Conservation (phyloP, 2,888 invertebrate species). For the Pristionchus maxplancki region DNA sequence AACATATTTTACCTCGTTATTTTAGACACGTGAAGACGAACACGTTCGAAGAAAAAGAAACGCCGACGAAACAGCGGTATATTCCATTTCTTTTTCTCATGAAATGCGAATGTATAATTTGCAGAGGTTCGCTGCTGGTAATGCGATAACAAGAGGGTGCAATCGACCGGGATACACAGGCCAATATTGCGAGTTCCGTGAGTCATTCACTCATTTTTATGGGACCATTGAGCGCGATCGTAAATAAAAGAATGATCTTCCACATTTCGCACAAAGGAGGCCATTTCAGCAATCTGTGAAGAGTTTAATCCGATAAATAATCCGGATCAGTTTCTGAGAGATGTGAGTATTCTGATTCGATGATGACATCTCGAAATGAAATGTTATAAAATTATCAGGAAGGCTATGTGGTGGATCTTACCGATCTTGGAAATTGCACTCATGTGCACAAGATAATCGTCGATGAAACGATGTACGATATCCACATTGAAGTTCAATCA, state of each 20-base stretch:
- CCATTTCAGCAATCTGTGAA: constrained; percentile 44
- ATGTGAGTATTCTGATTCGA: not conserved
- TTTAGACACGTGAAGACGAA: constrained; percentile 8
- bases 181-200: constrained; percentile 67
- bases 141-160: constrained; percentile 52
- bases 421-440: constrained; percentile 61
- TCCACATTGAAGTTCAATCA: constrained; percentile 28
- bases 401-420: constrained; percentile 56
- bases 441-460: constrained; percentile 58
- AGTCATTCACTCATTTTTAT: constrained; percentile 37
- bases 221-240: not conserved
- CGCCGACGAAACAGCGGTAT: constrained; percentile 2
- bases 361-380: too few relatives aligned
- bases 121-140: not conserved
- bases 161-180: constrained; percentile 68
- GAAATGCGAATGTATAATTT: not conserved
- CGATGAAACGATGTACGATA: constrained; percentile 62
- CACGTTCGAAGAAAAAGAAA: constrained; percentile 44
- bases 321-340: not conserved
- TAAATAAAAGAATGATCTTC: not conserved
- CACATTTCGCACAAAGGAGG: too few relatives aligned
- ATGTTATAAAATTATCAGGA: not conserved
- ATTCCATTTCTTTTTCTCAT: not conserved
- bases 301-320: not conserved
- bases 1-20: too few relatives aligned